Evolutionary conservation across 2,888 invertebrate species (phyloP), one percentile per base, ranked within the genome.

Genomic region (Merodon equestris): DNA sequence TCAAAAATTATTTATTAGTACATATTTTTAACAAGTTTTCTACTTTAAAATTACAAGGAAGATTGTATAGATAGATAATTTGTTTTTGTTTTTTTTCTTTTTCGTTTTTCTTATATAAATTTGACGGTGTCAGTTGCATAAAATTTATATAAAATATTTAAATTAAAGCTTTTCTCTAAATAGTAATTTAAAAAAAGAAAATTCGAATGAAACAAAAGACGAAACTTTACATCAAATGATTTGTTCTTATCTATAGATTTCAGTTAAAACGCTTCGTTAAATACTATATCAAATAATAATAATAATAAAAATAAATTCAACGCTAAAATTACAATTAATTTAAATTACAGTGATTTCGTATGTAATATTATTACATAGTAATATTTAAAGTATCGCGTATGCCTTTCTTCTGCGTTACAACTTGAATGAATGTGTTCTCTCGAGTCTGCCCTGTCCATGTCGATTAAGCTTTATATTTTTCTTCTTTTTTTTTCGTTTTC

Each of bases 331-430:
- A 79, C 68, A 79, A 74, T 73, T 79, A 79, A 70, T 79, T 79
- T 79, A 79, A 79, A 79, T 79, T 79, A 77, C 77, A 77, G 53
- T 70, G 66, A 77, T 77, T 73, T 67, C 67, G 50, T 77, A 77
- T 77, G 77, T 77, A 76, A 76, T 76, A 36, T 76, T 76, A 76
- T 76, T 76, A 77, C 77, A 77, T 77, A 73, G 77, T 77, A 77
- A 77, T 77, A 77, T 77, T 68, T 77, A 61, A 63, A 73, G 19
- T 63, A 67, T 73, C 73, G 53, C 56, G 58, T 1, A 9, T 63
- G 73, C 67, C 57, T 77, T 73, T 68, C 57, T 61, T 61, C 60
- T 44, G 44, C 27, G 12, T 12, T 38, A 14, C 60, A 19, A 54
- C 58, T 44, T 14, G 58, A 48, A 58, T 34, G 17, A 42, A 50